A percentile compares a stretch with the other conserved stretches of the same genome.
Conservation (phyloP, 1,140 invertebrate species). For the Riptortus pedestris region DNA sequence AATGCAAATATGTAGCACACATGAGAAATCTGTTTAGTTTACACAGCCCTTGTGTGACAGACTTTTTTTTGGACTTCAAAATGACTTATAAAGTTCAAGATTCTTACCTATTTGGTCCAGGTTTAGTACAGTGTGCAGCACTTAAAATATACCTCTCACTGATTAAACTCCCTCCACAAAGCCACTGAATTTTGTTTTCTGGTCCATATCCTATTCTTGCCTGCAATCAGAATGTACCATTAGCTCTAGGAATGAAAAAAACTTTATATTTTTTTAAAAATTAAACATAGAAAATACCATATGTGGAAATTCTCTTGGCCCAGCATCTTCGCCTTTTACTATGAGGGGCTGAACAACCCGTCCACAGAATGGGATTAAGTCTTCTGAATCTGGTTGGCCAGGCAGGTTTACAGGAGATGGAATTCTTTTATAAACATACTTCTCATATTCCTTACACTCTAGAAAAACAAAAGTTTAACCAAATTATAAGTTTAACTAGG, state of each 20-base stretch:
- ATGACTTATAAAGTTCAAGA: too few relatives aligned
- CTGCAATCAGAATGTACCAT: background rate
- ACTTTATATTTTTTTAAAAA: background rate
- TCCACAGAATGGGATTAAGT: background rate
- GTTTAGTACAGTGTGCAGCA: background rate
- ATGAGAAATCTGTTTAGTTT: too few relatives aligned
- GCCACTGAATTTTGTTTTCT: background rate
- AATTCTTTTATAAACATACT: background rate
- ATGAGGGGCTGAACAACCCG: background rate
- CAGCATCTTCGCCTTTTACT: background rate
- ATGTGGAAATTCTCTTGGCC: background rate
- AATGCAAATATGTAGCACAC: too few relatives aligned
- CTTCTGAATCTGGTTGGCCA: too few relatives aligned
- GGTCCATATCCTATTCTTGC: background rate
- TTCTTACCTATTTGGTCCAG: too few relatives aligned
- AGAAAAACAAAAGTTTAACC: too few relatives aligned
- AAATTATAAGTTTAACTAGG: too few relatives aligned
- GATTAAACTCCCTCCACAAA: background rate
- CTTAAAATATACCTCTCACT: background rate
- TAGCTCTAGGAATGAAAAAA: background rate
- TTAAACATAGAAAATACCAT: background rate
- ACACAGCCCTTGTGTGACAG: too few relatives aligned
- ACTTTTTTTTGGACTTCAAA: too few relatives aligned
- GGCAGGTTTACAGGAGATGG: background rate
- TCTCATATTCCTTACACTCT: background rate